Conservation (phyloP, 2,888 invertebrate species). For the Drosophila suboccidentalis region DNA sequence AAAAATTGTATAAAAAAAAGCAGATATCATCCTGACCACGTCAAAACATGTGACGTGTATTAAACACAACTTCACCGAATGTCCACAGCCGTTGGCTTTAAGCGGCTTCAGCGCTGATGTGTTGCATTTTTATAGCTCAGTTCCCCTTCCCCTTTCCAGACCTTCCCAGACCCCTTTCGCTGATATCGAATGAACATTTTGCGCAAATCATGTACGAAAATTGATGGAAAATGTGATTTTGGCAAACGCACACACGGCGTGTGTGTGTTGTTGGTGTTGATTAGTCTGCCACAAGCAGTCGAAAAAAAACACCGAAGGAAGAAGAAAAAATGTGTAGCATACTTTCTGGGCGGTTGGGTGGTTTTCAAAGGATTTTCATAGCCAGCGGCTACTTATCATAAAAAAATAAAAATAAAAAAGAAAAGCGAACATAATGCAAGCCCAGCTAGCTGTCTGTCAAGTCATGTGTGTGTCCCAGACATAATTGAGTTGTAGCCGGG, state of each 20-base stretch:
- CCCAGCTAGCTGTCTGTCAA: slow-evolving; percentile 70
- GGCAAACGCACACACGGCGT: slow-evolving; percentile 36
- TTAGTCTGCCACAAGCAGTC: slow-evolving; percentile 68
- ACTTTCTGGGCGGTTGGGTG: slow-evolving; percentile 23
- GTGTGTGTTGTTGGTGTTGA: slow-evolving; percentile 63
- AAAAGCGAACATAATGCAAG: slow-evolving; percentile 61
- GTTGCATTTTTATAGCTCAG: slow-evolving; percentile 55
- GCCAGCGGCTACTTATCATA: slow-evolving; percentile 82
- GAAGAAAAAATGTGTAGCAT: slow-evolving; percentile 26
- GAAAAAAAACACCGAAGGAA: slow-evolving; percentile 20
- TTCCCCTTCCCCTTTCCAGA: neutral
- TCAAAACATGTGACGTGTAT: slow-evolving; percentile 79
- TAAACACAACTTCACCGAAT: slow-evolving; percentile 58
- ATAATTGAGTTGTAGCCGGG: slow-evolving; percentile 76
- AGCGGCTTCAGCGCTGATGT: slow-evolving; percentile 64
- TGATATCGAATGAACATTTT: slow-evolving; percentile 61
- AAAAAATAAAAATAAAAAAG: slow-evolving; percentile 43
- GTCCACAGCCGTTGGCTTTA: slow-evolving; percentile 62
- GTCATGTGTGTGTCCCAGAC: slow-evolving; percentile 74
- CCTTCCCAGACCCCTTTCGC: neutral
- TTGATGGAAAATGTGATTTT: slow-evolving; percentile 80
- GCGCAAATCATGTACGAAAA: slow-evolving; percentile 81
- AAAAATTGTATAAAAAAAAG: slow-evolving; percentile 42
- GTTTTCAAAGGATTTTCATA: slow-evolving; percentile 79
- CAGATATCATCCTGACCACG: slow-evolving; percentile 65